Percentiles rank a stretch among this genome's conserved stretches.
Conservation (phyloP, 2,113 vertebrate genomes). For the Tinamus guttatus region DNA sequence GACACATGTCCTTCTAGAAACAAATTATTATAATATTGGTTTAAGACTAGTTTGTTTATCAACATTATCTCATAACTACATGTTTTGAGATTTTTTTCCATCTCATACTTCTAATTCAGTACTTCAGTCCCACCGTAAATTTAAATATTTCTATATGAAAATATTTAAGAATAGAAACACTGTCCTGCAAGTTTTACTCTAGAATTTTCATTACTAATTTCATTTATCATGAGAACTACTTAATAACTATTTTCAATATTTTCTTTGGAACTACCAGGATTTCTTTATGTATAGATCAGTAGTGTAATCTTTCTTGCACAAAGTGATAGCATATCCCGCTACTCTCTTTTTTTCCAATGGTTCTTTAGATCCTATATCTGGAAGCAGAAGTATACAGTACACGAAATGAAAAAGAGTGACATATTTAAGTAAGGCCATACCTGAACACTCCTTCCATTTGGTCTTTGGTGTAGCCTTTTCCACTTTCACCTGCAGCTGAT, state of each 20-base stretch:
- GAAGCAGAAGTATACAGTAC: not conserved
- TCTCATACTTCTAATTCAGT: not conserved
- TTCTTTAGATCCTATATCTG: not conserved
- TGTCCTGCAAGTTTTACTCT: not conserved
- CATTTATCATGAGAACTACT: not conserved
- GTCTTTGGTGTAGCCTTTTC: constrained; percentile 90
- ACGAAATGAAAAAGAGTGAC: constrained; percentile 22
- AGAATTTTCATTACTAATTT: not conserved
- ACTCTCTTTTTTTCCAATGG: not conserved
- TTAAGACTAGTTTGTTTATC: not conserved
- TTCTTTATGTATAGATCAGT: not conserved
- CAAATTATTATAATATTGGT: not conserved
- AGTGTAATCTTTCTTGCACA: not conserved
- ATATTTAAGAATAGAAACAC: not conserved
- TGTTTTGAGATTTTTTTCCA: not conserved
- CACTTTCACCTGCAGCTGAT: constrained; percentile 71
- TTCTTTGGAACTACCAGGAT: not conserved
- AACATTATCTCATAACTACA: not conserved
- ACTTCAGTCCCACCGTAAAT: not conserved
- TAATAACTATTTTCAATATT: not conserved
- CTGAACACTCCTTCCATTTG: constrained; percentile 94
- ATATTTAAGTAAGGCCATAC: constrained; percentile 74
- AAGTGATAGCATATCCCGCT: rapidly evolving
- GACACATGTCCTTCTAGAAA: not conserved
- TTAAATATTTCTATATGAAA: not conserved